Conservation (phyloP, 2,888 invertebrate species). For the Drosophila niveifrons region DNA sequence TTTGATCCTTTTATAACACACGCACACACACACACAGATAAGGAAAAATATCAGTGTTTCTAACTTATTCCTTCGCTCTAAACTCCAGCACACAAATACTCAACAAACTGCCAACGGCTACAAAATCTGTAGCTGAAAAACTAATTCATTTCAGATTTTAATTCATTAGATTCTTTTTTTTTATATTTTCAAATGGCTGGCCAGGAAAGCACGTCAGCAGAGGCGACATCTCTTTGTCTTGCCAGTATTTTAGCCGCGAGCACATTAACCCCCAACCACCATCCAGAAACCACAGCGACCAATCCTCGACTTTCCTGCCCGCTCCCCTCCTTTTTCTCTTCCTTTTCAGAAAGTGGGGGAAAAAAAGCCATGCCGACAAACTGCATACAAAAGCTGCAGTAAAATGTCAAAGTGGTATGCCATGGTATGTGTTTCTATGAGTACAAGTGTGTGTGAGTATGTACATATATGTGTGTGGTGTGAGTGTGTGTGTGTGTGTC, state of each 20-base stretch:
- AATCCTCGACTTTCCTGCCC: not conserved
- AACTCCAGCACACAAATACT: conserved; percentile 7
- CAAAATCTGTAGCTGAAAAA: conserved; percentile 52
- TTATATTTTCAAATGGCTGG: not conserved
- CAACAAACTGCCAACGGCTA: conserved; percentile 44
- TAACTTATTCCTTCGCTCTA: no score
- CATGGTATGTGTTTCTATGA: conserved; percentile 15
- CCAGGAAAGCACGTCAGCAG: conserved; percentile 35
- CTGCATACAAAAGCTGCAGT: conserved; percentile 49
- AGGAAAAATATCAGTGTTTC: conserved; percentile 9
- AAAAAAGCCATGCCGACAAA: conserved; percentile 35
- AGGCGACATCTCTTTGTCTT: conserved; percentile 39
- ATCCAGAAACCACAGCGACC: conserved; percentile 7
- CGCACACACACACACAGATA: conserved; percentile 1
- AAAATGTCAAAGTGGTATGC: conserved; percentile 56
- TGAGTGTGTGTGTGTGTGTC: conserved; percentile 18
- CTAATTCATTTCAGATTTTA: conserved; percentile 63
- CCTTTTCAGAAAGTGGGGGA: not conserved
- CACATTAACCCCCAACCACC: conserved; percentile 30
- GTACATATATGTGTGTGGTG: conserved; percentile 21
- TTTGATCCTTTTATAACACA: conserved; percentile 33
- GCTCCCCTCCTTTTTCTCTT: not conserved
- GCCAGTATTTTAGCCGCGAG: conserved; percentile 46
- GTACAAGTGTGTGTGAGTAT: conserved; percentile 8
- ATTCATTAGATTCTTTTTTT: conserved; percentile 54